Conservation (phyloP, 1,140 invertebrate species). For the Diorhabda sublineata region DNA sequence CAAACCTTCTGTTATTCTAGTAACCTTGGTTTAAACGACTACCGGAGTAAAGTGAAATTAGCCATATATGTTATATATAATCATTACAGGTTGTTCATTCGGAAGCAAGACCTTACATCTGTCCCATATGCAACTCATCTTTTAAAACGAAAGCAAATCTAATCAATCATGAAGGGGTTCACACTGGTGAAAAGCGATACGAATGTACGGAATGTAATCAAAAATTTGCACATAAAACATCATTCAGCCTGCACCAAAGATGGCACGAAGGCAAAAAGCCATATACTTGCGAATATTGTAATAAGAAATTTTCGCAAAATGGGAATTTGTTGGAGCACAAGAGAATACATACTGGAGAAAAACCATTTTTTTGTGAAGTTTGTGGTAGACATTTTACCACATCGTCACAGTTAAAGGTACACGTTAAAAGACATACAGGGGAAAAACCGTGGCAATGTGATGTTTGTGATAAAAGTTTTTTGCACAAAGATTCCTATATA, state of each 20-base stretch:
- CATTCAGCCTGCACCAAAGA: slow-evolving; percentile 62
- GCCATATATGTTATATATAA: slow-evolving; percentile 45
- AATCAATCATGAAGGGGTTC: slow-evolving; percentile 62
- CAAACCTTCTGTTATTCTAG: too few relatives aligned
- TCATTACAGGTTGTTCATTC: slow-evolving; percentile 68
- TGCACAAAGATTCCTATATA: slow-evolving; percentile 63
- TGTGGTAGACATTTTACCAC: slow-evolving; percentile 70
- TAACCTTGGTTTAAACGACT: background rate
- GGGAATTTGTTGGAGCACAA: slow-evolving; percentile 59
- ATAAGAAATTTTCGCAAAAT: slow-evolving; percentile 60
- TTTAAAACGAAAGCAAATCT: slow-evolving; percentile 72
- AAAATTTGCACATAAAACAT: slow-evolving; percentile 69
- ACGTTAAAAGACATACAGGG: slow-evolving; percentile 57
- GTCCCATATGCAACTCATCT: slow-evolving; percentile 57
- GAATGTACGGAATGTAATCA: slow-evolving; percentile 73
- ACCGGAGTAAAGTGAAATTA: slow-evolving; percentile 47
- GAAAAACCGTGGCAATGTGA: slow-evolving; percentile 61
- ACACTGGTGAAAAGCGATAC: slow-evolving; percentile 68
- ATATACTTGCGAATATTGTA: slow-evolving; percentile 57
- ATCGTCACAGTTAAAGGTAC: slow-evolving; percentile 62
- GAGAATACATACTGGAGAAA: slow-evolving; percentile 59
- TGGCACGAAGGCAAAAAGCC: slow-evolving; percentile 58
- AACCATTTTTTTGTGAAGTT: slow-evolving; percentile 60
- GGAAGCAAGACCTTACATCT: slow-evolving; percentile 57
- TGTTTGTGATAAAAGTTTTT: slow-evolving; percentile 56